A percentile compares a stretch with the other conserved stretches of the same genome.
Evolutionary conservation across 2,888 invertebrate species (phyloP).

Genomic region (Temnothorax unifasciatus): DNA sequence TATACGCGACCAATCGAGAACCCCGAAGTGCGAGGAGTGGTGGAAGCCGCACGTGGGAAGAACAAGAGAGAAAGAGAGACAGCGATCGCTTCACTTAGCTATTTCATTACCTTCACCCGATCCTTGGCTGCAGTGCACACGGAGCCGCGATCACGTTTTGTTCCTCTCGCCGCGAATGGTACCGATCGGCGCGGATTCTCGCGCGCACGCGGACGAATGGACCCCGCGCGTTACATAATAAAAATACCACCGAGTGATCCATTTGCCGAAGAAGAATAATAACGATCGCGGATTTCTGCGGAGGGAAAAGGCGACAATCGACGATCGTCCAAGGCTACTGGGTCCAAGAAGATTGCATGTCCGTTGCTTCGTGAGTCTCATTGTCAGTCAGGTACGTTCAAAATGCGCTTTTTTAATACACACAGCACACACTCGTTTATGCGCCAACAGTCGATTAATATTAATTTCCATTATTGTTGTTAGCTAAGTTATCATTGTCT

Average conservation of each 20-base stretch:
- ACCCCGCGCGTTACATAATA: slow-evolving; percentile 26
- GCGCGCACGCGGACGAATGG: slow-evolving; percentile 60
- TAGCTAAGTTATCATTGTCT: neutral
- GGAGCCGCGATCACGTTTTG: slow-evolving; percentile 68
- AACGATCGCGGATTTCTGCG: slow-evolving; percentile 8
- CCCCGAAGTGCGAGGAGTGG: slow-evolving; percentile 24
- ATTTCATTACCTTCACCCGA: slow-evolving; percentile 82
- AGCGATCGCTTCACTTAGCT: slow-evolving; percentile 72
- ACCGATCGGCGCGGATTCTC: slow-evolving; percentile 52
- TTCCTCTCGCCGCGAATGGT: slow-evolving; percentile 34
- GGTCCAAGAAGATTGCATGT: slow-evolving; percentile 56
- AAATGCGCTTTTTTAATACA: no score
- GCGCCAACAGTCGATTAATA: neutral
- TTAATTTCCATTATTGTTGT: neutral
- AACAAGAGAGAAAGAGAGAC: slow-evolving; percentile 52
- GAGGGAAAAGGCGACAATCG: neutral
- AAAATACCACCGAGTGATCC: slow-evolving; percentile 21
- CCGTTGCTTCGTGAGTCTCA: slow-evolving; percentile 39
- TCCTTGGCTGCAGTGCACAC: slow-evolving; percentile 76
- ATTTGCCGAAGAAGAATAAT: neutral
- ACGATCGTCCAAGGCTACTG: neutral
- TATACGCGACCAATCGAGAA: slow-evolving; percentile 43
- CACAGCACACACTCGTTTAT: no score
- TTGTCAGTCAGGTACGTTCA: slow-evolving; percentile 53
- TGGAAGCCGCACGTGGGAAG: slow-evolving; percentile 49